These are phyloP conservation scores for Caenorhabditis zanzibari DNA, from an alignment of 2,888 invertebrate species.

Conservation along the genomic window DNA sequence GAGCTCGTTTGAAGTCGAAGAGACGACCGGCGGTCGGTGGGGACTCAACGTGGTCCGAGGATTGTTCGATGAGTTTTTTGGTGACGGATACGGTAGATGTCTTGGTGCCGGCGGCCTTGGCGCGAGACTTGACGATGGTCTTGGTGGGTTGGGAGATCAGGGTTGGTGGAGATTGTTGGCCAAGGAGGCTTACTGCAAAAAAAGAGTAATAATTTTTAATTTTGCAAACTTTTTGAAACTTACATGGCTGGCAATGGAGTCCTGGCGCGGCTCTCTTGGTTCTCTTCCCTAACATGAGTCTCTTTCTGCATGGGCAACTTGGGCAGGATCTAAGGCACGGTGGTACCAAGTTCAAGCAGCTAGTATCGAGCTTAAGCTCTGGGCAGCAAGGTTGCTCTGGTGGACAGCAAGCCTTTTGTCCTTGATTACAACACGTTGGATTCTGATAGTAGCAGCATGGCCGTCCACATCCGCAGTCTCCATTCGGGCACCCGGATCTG, in stretches of 20 bases:
- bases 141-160: constrained; percentile 38
- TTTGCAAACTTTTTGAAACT: not conserved
- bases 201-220: not conserved
- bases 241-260: constrained; percentile 74
- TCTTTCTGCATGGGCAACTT: constrained; percentile 74
- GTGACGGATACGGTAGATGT: constrained; percentile 21
- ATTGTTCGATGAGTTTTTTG: constrained; percentile 55
- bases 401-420: constrained; percentile 77
- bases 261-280: constrained; percentile 66
- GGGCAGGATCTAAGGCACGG: constrained; percentile 78
- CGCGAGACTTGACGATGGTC: constrained; percentile 31
- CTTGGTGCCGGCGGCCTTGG: constrained; percentile 50
- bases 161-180: constrained; percentile 56
- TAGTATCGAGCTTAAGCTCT: constrained; percentile 65
- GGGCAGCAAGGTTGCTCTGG: constrained; percentile 79
- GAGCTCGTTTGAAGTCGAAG: constrained; percentile 67
- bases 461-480: constrained; percentile 78
- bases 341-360: constrained; percentile 74
- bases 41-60: constrained; percentile 64
- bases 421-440: constrained; percentile 75
- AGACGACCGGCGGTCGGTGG: constrained; percentile 72
- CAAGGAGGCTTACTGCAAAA: constrained; percentile 52
- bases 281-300: constrained; percentile 72
- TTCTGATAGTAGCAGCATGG: constrained; percentile 81
- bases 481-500: constrained; percentile 68